Conservation (phyloP, 2,113 vertebrate species). For the Taurulus bubalis region DNA sequence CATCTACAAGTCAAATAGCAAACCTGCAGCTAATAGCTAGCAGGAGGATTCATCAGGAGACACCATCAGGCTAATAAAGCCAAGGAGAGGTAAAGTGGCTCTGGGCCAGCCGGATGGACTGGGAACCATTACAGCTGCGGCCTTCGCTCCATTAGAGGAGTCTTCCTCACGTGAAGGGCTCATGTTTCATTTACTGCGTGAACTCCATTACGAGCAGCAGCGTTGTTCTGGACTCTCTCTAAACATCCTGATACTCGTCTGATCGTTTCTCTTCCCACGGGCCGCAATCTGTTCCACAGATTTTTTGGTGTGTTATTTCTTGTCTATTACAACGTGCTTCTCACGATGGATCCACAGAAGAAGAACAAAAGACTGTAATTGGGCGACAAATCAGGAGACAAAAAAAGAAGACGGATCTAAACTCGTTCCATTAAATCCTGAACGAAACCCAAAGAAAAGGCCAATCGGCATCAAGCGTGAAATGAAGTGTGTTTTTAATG, state of each 20-base stretch:
- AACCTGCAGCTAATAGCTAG: conserved; percentile 16
- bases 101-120: conserved; percentile 27
- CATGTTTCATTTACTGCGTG: not conserved
- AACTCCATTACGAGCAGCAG: not conserved
- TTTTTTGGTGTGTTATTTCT: too few relatives aligned
- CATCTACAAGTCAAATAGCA: conserved; percentile 23
- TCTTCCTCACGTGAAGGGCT: not conserved
- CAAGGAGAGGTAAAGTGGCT: conserved; percentile 37
- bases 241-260: not conserved
- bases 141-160: conserved; percentile 5
- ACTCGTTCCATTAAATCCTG: too few relatives aligned
- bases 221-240: too few relatives aligned
- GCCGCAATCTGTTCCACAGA: not conserved
- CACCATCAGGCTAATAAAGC: conserved; percentile 39
- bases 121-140: conserved; percentile 29
- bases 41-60: conserved; percentile 34
- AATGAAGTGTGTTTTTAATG: not conserved
- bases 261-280: not conserved
- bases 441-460: not conserved
- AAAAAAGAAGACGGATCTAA: not conserved
- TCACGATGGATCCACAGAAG: not conserved
- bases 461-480: not conserved
- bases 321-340: not conserved
- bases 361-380: not conserved
- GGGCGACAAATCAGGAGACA: not conserved